Base-by-base conservation (phyloP, 2,888 invertebrate species). In the Leptinotarsa juncta region DNA sequence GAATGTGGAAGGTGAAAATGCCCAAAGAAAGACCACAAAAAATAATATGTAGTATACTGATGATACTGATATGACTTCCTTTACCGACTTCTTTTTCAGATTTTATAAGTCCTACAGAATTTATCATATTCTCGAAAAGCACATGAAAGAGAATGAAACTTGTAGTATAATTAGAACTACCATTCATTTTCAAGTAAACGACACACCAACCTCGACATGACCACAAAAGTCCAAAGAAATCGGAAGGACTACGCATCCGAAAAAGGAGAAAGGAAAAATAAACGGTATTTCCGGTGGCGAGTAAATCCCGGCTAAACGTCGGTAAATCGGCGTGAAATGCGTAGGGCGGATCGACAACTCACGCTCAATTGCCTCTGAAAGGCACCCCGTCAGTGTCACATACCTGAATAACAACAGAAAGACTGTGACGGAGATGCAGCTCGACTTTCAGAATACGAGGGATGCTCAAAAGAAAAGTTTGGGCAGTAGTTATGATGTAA, bases 321-420 rank as follows among this genome's bases (percentile, higher is more conserved):
- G 83, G 85, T 84, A 87, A 87, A 87, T 87, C 86, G 83, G 85
- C 86, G 86, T 87, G 86, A 87, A 87, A 87, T 86, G 82, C 85
- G 82, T 84, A 85, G 86, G 86, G 86, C 85, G 86, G 85, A 79
- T 81, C 83, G 82, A 80, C 80, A 81, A 80, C 81, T 84, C 84
- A 86, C 85, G 86, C 86, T 86, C 87, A 87, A 87, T 87, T 86
- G 86, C 86, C 85, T 79, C 81, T 81, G 83, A 85, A 86, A 83
- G 81, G 80, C 80, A 78, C 78, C 82, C 80, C 79, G 73, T 73
- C 70, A 73, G 55, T 72, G 62, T 67, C 50, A 23, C 51, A 62
- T 70, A 72, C 71, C 23, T 67, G 66, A 70, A 67, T 60, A 57
- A 67, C 67, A 60, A 42, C 70, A 55, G 70, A 62, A 78, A 51